phyloP scores from a whole-genome alignment of 2,888 invertebrate species.

The Notocelia uddmanniana region DNA sequence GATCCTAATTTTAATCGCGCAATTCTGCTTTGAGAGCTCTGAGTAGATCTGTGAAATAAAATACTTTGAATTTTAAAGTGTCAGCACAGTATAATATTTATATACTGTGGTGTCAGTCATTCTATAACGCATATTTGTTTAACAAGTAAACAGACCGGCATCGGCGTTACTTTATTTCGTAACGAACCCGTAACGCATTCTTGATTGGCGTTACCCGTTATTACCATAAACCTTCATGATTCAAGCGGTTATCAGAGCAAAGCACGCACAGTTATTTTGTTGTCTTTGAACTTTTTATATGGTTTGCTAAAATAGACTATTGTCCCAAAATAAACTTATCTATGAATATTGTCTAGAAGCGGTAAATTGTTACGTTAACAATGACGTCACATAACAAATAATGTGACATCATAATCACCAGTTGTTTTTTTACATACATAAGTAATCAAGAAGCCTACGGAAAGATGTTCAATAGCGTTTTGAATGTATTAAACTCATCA shows the following conservation, averaged over 20 bases:
- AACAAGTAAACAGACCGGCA: conserved; percentile 31
- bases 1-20: neutral
- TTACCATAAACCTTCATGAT: conserved; percentile 41
- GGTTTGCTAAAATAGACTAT: neutral
- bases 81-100: too few species aligned
- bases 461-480: too few species aligned
- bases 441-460: too few species aligned
- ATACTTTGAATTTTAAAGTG: too few species aligned
- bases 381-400: too few species aligned
- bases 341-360: neutral
- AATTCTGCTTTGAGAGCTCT: too few species aligned
- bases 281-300: conserved; percentile 47
- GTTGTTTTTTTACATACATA: too few species aligned
- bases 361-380: too few species aligned
- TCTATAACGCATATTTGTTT: conserved; percentile 26
- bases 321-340: neutral
- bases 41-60: too few species aligned
- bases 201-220: conserved; percentile 39
- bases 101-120: too few species aligned
- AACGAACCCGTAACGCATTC: conserved; percentile 43
- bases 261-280: conserved; percentile 32
- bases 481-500: too few species aligned
- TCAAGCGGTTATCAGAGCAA: conserved; percentile 48
- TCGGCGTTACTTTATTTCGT: conserved; percentile 27
- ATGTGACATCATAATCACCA: too few species aligned